These are phyloP conservation scores for Xanthorhoe designata DNA, from an alignment of 2,888 invertebrate species.

Conservation along the genomic window DNA sequence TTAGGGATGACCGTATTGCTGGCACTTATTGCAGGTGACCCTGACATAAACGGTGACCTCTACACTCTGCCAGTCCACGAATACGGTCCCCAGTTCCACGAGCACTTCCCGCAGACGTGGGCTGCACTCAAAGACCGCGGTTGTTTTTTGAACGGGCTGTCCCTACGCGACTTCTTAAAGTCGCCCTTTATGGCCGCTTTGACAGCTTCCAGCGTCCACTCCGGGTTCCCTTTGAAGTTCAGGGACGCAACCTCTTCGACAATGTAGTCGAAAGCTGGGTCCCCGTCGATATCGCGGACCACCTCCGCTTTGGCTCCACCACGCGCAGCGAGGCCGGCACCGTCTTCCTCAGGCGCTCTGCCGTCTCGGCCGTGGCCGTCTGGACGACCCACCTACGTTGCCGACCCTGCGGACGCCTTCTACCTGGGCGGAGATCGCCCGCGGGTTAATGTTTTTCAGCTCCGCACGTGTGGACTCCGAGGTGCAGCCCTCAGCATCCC, in stretches of 20 bases:
- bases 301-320: not conserved
- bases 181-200: no score
- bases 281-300: not conserved
- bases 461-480: no score
- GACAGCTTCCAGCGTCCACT: no score
- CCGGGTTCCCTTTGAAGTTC: not conserved
- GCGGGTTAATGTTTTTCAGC: no score
- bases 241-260: not conserved
- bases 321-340: no score
- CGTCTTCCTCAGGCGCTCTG: no score
- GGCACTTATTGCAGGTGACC: constrained; percentile 49
- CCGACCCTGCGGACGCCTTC: no score
- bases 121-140: not conserved
- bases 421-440: no score
- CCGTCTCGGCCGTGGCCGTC: not conserved
- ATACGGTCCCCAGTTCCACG: not conserved
- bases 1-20: constrained; percentile 53
- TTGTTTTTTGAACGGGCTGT: not conserved
- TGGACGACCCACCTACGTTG: no score
- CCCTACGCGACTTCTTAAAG: not conserved
- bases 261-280: not conserved
- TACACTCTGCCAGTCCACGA: constrained; percentile 14
- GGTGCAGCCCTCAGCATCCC: not conserved
- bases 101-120: constrained; percentile 12
- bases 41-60: constrained; percentile 17